phyloP scores from a whole-genome alignment of 2,888 invertebrate genomes.

The Bembecia ichneumoniformis region DNA sequence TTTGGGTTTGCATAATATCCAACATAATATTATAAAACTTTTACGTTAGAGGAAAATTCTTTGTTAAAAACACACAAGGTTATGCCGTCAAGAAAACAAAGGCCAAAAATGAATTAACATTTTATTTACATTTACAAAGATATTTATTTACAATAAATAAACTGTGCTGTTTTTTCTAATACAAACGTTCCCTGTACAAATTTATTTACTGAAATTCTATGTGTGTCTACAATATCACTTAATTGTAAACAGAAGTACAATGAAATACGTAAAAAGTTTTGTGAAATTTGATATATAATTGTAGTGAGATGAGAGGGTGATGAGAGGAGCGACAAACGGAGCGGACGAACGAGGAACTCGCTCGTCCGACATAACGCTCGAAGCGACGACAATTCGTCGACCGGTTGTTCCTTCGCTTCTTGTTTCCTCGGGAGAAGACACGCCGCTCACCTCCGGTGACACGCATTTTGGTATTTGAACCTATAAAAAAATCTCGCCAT shows the following conservation, averaged over 20 bases:
- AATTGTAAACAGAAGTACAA: slow-evolving; percentile 11
- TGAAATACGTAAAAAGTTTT: neutral
- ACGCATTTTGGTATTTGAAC: slow-evolving; percentile 56
- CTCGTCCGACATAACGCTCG: slow-evolving; percentile 78
- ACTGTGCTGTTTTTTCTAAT: slow-evolving; percentile 6
- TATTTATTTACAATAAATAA: slow-evolving; percentile 11
- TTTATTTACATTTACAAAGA: slow-evolving; percentile 13
- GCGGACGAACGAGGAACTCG: slow-evolving; percentile 46
- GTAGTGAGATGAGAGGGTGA: slow-evolving; percentile 10
- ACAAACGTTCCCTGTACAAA: slow-evolving; percentile 15
- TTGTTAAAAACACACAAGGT: too few species aligned
- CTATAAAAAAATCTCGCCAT: slow-evolving; percentile 17
- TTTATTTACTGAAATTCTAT: slow-evolving; percentile 4
- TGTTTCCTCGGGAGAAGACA: slow-evolving; percentile 46
- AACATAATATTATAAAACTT: too few species aligned
- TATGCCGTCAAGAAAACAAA: too few species aligned
- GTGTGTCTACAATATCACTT: slow-evolving; percentile 4
- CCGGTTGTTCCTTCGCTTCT: slow-evolving; percentile 53
- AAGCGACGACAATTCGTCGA: slow-evolving; percentile 74
- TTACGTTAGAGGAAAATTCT: too few species aligned
- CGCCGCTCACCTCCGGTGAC: slow-evolving; percentile 66
- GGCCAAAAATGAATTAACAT: slow-evolving; percentile 8
- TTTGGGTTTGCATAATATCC: too few species aligned
- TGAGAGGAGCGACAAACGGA: slow-evolving; percentile 23
- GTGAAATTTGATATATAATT: slow-evolving; percentile 7